Conservation (phyloP, 1,140 invertebrate genomes). For the Scaptodrosophila lebanonensis region DNA sequence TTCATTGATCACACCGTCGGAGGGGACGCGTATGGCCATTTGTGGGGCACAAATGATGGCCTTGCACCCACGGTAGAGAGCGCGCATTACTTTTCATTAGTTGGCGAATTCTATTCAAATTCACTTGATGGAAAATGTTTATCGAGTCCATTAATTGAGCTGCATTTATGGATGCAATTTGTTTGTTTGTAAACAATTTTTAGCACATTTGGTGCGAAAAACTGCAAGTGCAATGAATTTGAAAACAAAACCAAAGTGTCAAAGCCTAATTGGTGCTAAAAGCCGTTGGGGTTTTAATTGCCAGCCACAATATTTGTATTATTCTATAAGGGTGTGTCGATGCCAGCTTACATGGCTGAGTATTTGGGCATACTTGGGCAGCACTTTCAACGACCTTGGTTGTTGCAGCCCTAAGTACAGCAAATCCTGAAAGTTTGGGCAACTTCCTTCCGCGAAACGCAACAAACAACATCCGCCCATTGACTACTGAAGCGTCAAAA, state of each 20-base stretch:
- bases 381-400: too few species aligned
- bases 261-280: slow-evolving; percentile 45
- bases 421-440: too few species aligned
- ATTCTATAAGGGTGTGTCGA: too few species aligned
- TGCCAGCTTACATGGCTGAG: too few species aligned
- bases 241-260: slow-evolving; percentile 35
- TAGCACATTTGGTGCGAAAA: slow-evolving; percentile 10
- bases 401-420: too few species aligned
- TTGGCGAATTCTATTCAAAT: slow-evolving; percentile 53
- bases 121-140: slow-evolving; percentile 50
- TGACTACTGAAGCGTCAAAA: background rate
- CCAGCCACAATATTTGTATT: background rate
- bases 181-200: slow-evolving; percentile 6
- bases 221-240: too few species aligned
- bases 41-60: slow-evolving; percentile 4
- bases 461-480: slow-evolving; percentile 7
- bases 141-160: slow-evolving; percentile 51
- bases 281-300: slow-evolving; percentile 18
- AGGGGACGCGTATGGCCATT: background rate
- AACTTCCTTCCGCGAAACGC: background rate
- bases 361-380: too few species aligned
- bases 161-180: slow-evolving; percentile 25
- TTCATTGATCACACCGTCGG: slow-evolving; percentile 31
- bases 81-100: slow-evolving; percentile 48
- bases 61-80: slow-evolving; percentile 31